Evolutionary conservation across 2,113 vertebrate species (phyloP).

Genomic region (Nestor notabilis): DNA sequence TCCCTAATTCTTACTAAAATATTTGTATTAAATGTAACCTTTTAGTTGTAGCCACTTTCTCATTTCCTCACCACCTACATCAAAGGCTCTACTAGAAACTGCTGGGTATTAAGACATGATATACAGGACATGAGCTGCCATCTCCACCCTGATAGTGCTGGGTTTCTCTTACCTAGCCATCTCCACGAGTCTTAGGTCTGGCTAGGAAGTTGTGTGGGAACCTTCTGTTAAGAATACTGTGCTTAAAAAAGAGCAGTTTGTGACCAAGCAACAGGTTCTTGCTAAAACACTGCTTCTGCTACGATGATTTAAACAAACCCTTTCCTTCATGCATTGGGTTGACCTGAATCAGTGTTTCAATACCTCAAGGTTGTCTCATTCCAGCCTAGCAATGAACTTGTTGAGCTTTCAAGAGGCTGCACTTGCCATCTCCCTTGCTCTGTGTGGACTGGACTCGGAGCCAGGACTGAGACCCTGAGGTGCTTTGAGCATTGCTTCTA

Average conservation of each 20-base stretch:
- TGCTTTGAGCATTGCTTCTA: neutral
- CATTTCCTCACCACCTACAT: neutral
- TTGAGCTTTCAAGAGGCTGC: neutral
- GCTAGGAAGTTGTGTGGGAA: neutral
- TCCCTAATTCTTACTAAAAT: neutral
- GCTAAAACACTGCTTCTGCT: neutral
- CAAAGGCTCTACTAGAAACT: accelerated
- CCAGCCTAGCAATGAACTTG: neutral
- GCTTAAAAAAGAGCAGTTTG: neutral
- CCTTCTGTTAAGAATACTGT: neutral
- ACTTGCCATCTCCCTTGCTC: accelerated
- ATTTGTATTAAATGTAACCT: neutral
- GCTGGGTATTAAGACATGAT: neutral
- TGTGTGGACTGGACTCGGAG: neutral
- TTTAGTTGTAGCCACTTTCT: neutral
- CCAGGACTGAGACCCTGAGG: accelerated
- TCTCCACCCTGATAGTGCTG: neutral
- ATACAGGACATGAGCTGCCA: accelerated
- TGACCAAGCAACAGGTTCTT: neutral
- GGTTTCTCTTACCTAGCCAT: neutral
- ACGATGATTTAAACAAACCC: neutral
- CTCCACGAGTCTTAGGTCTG: neutral
- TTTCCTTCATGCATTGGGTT: neutral
- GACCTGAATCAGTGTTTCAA: neutral
- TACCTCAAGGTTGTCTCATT: neutral